Evolutionary conservation across 1,140 invertebrate genomes (phyloP).

Genomic region (Heterodera schachtii): DNA sequence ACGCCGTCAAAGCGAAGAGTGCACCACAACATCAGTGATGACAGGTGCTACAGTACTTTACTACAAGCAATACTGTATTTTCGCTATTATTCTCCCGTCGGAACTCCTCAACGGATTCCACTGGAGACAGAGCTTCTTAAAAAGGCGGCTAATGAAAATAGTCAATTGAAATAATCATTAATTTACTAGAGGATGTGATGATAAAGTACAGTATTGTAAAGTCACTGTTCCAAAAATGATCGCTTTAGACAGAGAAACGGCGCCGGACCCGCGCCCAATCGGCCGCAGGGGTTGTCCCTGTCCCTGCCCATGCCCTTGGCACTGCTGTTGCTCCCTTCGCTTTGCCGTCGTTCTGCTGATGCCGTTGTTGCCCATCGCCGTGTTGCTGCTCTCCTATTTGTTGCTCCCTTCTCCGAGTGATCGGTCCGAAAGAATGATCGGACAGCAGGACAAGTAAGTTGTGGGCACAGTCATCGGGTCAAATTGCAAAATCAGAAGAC

Average conservation of each 20-base stretch:
- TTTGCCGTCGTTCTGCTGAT: conserved; percentile 2
- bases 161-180: too few relatives aligned
- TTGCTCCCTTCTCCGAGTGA: neutral
- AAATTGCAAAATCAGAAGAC: too few relatives aligned
- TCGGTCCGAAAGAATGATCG: neutral
- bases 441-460: too few relatives aligned
- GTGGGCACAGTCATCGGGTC: too few relatives aligned
- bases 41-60: neutral
- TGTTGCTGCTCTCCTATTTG: conserved; percentile 17
- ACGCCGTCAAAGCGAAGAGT: neutral
- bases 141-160: too few relatives aligned
- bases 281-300: too few relatives aligned
- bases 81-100: too few relatives aligned
- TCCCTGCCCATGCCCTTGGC: neutral
- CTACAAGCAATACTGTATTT: neutral
- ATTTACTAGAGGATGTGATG: too few relatives aligned
- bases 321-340: conserved; percentile 9
- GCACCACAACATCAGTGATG: neutral
- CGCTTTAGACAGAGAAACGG: neutral
- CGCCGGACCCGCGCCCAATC: neutral
- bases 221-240: too few relatives aligned
- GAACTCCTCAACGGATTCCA: too few relatives aligned
- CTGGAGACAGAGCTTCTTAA: too few relatives aligned
- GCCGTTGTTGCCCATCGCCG: conserved; percentile 15
- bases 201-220: too few relatives aligned